Percentiles rank a stretch among this genome's conserved stretches.
These are phyloP conservation scores for Serranus cabrilla DNA, from an alignment of 2,797 vertebrate species.

Conservation along the genomic window DNA sequence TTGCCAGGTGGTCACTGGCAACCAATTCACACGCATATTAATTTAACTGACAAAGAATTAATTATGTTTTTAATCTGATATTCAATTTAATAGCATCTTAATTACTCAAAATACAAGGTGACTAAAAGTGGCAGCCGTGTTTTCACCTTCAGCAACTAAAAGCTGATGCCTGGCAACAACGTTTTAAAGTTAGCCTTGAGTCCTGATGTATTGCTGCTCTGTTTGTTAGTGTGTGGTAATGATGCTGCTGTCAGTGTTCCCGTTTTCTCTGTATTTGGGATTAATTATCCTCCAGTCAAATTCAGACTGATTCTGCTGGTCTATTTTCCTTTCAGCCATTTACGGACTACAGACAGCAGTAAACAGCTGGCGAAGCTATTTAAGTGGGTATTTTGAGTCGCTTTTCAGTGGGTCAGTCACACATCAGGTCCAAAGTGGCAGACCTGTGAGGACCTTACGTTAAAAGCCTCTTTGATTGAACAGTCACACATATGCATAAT, in stretches of 20 bases:
- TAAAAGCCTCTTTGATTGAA: slow-evolving; percentile 28
- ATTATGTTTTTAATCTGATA: no score
- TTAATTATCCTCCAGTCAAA: slow-evolving; percentile 13
- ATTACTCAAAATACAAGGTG: no score
- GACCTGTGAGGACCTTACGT: slow-evolving; percentile 7
- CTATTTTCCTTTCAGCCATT: not conserved
- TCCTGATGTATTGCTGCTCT: not conserved
- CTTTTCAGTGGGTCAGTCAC: not conserved
- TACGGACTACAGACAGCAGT: not conserved
- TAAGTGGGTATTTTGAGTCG: not conserved
- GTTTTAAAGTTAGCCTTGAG: no score
- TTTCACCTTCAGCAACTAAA: no score
- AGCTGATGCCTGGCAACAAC: no score
- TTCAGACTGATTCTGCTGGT: not conserved
- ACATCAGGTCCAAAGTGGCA: not conserved
- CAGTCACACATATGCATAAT: slow-evolving; percentile 42
- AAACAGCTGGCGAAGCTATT: not conserved
- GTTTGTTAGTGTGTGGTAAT: not conserved
- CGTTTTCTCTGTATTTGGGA: not conserved
- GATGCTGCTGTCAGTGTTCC: not conserved
- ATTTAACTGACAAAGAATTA: no score
- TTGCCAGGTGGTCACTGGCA: no score
- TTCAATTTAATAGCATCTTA: no score
- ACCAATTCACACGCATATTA: no score
- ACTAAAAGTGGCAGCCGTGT: no score